Evolutionary conservation across 2,888 invertebrate genomes (phyloP).

Genomic region (Tyria jacobaeae): DNA sequence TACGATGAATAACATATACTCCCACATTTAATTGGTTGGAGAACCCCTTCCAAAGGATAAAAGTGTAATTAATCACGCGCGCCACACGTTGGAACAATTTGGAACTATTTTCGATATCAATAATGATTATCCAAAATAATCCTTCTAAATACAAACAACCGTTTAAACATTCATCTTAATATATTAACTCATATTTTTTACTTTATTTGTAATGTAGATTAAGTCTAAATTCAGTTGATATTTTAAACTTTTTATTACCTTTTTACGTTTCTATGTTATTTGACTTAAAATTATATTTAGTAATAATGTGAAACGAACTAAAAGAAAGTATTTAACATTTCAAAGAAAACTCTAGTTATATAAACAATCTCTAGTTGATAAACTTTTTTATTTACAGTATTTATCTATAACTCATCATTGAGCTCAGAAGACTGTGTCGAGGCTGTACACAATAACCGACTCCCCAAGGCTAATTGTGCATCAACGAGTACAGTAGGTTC

Average conservation of each 20-base stretch:
- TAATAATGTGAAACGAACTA: too few relatives aligned
- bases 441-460: too few relatives aligned
- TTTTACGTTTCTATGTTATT: constrained; percentile 3
- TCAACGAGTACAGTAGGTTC: too few relatives aligned
- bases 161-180: constrained; percentile 25
- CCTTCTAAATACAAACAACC: constrained; percentile 30
- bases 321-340: too few relatives aligned
- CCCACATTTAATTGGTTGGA: constrained; percentile 3
- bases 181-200: constrained; percentile 3
- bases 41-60: constrained; percentile 4
- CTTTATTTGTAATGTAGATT: neutral
- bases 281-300: neutral
- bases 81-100: constrained; percentile 30
- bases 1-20: constrained; percentile 4
- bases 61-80: constrained; percentile 27
- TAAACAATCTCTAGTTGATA: too few relatives aligned
- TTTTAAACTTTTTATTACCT: neutral
- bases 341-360: too few relatives aligned
- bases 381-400: too few relatives aligned
- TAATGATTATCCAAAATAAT: constrained; percentile 41
- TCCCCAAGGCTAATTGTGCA: too few relatives aligned
- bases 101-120: constrained; percentile 35
- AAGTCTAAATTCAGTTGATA: neutral
- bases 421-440: too few relatives aligned
- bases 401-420: too few relatives aligned